Evolutionary conservation across 2,797 vertebrate species (phyloP).

Genomic region (Chiloscyllium punctatum): DNA sequence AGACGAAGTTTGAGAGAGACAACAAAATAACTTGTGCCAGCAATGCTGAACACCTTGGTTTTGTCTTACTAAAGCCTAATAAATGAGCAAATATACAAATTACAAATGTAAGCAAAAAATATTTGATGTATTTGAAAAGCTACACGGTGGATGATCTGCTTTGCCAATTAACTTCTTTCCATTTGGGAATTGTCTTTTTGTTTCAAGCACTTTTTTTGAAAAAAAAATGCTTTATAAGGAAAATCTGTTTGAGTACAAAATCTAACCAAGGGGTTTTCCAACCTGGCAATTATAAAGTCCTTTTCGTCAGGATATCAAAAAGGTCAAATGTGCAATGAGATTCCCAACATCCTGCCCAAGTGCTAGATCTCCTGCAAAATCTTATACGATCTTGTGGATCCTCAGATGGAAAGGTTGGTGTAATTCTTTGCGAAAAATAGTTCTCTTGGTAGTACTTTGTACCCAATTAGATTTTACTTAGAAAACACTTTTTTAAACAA

Average conservation of each 20-base stretch:
- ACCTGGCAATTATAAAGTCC: background rate
- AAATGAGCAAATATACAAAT: background rate
- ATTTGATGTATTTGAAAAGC: background rate
- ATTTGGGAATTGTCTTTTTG: background rate
- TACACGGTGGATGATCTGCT: background rate
- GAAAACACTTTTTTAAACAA: background rate
- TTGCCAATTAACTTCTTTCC: background rate
- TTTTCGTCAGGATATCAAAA: background rate
- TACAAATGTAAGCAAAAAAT: background rate
- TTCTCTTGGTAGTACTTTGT: background rate
- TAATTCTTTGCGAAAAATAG: background rate
- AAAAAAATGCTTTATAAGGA: background rate
- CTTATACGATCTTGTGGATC: background rate
- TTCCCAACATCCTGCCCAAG: too few relatives aligned
- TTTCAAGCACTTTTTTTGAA: background rate
- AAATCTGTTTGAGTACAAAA: background rate
- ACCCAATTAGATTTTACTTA: background rate
- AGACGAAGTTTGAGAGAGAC: background rate
- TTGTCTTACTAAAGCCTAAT: background rate
- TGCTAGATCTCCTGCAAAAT: background rate
- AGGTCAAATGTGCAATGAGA: background rate
- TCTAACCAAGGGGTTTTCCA: background rate
- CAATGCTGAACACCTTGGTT: background rate
- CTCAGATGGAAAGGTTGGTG: background rate
- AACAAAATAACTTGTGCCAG: background rate